Conservation (phyloP, 2,797 vertebrate genomes). For the Syngnathus acus region DNA sequence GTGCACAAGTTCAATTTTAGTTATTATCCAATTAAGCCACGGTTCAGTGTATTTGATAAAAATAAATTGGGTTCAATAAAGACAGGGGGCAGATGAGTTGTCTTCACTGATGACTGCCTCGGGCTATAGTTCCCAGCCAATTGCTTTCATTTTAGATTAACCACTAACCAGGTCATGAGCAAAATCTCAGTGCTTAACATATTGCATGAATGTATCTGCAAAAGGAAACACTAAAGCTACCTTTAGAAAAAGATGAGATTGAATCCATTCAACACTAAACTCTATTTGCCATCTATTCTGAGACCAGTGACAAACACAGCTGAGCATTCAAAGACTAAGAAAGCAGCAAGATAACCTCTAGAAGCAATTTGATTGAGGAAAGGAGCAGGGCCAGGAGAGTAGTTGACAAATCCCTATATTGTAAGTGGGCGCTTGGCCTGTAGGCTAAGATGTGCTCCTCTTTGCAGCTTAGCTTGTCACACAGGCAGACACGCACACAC, state of each 20-base stretch:
- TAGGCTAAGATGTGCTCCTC: slow-evolving; percentile 53
- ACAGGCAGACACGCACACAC: slow-evolving; percentile 22
- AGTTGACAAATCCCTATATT: slow-evolving; percentile 40
- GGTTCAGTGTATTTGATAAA: slow-evolving; percentile 15
- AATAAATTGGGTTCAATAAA: slow-evolving; percentile 60
- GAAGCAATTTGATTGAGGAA: slow-evolving; percentile 23
- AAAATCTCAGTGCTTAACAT: slow-evolving; percentile 22
- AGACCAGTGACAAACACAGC: slow-evolving; percentile 5
- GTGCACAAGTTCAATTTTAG: slow-evolving; percentile 19
- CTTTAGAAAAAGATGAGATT: not conserved
- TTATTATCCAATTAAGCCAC: slow-evolving; percentile 10
- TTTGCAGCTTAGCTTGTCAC: slow-evolving; percentile 59
- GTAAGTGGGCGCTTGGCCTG: slow-evolving; percentile 48
- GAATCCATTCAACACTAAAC: not conserved
- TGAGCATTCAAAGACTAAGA: slow-evolving; percentile 20
- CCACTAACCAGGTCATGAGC: slow-evolving; percentile 62
- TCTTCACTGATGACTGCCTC: slow-evolving; percentile 69
- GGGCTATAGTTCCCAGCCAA: slow-evolving; percentile 74
- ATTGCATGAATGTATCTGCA: not conserved
- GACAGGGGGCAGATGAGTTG: slow-evolving; percentile 73
- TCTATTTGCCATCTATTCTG: not conserved
- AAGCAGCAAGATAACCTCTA: not conserved
- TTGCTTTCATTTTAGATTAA: slow-evolving; percentile 69
- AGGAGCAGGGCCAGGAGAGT: slow-evolving; percentile 14
- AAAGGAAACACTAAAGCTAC: not conserved